A percentile compares a stretch with the other conserved stretches of the same genome.
phyloP scores from a whole-genome alignment of 2,797 vertebrate species.

The Acridotheres tristis region DNA sequence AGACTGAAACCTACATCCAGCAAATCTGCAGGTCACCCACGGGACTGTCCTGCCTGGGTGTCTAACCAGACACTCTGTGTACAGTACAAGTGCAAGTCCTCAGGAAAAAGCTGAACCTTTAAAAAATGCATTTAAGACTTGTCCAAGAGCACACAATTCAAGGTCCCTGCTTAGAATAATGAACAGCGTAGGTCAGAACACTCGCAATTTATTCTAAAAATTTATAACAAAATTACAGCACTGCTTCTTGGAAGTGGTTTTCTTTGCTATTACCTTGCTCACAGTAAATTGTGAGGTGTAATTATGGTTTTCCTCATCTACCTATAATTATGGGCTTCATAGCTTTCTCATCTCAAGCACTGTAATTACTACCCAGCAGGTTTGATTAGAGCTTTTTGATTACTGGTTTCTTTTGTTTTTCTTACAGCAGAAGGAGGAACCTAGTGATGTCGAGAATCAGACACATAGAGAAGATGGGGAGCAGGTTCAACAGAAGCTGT shows the following conservation, averaged over 20 bases:
- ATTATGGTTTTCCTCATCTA: slow-evolving; percentile 18
- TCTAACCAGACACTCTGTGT: background rate
- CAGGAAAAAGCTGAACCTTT: background rate
- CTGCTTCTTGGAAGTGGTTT: background rate
- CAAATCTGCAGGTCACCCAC: background rate
- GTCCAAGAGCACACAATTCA: background rate
- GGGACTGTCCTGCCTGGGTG: background rate
- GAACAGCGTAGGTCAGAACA: background rate
- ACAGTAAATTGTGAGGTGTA: background rate
- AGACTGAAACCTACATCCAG: background rate
- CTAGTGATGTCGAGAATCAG: background rate
- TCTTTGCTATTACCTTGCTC: background rate
- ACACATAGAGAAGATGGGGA: background rate
- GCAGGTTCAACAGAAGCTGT: background rate
- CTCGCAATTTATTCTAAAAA: background rate
- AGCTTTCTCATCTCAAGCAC: background rate
- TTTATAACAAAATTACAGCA: background rate
- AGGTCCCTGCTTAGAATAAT: background rate
- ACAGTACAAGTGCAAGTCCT: background rate
- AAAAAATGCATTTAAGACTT: background rate
- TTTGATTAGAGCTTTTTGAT: slow-evolving; percentile 29
- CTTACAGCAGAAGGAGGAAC: background rate
- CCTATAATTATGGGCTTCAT: slow-evolving; percentile 17
- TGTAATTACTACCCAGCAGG: background rate
- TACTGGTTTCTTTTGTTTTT: slow-evolving; percentile 40